Evolutionary conservation across 2,113 vertebrate species (phyloP), one percentile per base, ranked within the genome.

Genomic region (Silurus asotus): DNA sequence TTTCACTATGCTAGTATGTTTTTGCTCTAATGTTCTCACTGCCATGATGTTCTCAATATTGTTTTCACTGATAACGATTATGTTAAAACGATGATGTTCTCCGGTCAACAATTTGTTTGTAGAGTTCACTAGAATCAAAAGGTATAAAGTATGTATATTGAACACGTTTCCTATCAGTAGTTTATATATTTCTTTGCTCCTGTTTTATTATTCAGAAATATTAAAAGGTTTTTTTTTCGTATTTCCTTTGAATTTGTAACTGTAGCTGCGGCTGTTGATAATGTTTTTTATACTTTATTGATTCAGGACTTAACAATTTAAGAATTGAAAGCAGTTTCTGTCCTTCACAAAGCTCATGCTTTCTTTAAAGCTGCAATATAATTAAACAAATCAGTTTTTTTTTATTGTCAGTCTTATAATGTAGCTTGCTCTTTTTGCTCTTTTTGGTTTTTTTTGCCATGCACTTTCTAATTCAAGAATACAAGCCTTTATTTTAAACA

Each of bases 401-500:
- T 83, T 72, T n/a, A 45, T 17, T 59, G n/a, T 81, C 37, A 37
- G n/a, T 25, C 51, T 20, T 23, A 48, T 78, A 37, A 78, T 20
- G 55, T 59, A 48, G 0, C 28, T 56, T 11, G 51, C 45, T 25
- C 25, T 83, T 45, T 56, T 45, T 37, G 6, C 11, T 1, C 0
- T 25, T 8, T 6, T 45, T 55, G 72, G 9, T 37, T 37, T 37
- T 37, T 37, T 37, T 37, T 37, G 28, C 28, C 58, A 45, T 65
- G 14, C 55, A 8, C 62, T 59, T 20, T 11, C 55, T 72, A 23
- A 83, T 83, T 81, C 8, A 23, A 53, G 17, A 56, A 70, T 53
- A 62, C 11, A 61, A 37, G 77, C 72, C 28, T 37, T 37, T 37
- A 14, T 67, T 82, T 84, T 55, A 15, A 84, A 75, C 67, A 69